phyloP scores from a whole-genome alignment of 2,888 invertebrate species.

The Mystacides longicornis region DNA sequence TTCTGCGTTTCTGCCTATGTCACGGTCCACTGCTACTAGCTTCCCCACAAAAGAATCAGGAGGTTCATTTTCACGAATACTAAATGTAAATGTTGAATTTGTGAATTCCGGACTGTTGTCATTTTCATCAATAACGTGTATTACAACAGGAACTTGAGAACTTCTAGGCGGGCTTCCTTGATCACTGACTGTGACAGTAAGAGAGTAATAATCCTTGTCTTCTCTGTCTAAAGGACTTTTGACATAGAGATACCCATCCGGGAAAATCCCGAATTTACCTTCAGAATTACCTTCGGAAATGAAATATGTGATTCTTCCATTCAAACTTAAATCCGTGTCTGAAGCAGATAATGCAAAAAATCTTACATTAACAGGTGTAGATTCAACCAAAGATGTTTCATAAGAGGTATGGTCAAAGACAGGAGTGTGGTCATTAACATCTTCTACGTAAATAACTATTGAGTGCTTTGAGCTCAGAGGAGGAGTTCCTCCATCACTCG shows the following conservation, averaged over 20 bases:
- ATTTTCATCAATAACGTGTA: slow-evolving; percentile 93
- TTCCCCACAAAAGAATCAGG: slow-evolving; percentile 88
- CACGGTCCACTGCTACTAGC: slow-evolving; percentile 79
- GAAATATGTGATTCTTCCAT: slow-evolving; percentile 71
- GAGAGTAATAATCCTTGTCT: slow-evolving; percentile 82
- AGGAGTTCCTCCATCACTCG: slow-evolving; percentile 76
- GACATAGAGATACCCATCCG: slow-evolving; percentile 88
- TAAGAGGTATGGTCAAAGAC: slow-evolving; percentile 88
- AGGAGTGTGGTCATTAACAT: slow-evolving; percentile 94
- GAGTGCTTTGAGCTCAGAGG: slow-evolving; percentile 68
- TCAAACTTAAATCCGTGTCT: slow-evolving; percentile 78
- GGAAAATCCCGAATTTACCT: slow-evolving; percentile 87
- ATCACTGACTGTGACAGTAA: slow-evolving; percentile 79
- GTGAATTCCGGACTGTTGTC: slow-evolving; percentile 92
- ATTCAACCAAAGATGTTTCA: slow-evolving; percentile 86
- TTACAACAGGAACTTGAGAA: slow-evolving; percentile 83
- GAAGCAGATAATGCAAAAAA: slow-evolving; percentile 86
- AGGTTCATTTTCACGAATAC: slow-evolving; percentile 80
- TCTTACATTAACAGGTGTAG: slow-evolving; percentile 82
- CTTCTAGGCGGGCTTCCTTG: slow-evolving; percentile 69
- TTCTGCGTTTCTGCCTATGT: slow-evolving; percentile 88
- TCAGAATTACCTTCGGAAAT: slow-evolving; percentile 83
- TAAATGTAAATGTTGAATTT: slow-evolving; percentile 84
- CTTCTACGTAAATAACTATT: slow-evolving; percentile 66
- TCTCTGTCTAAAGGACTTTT: slow-evolving; percentile 82